phyloP scores from a whole-genome alignment of 2,797 vertebrate species.

The Clarias fuscus region DNA sequence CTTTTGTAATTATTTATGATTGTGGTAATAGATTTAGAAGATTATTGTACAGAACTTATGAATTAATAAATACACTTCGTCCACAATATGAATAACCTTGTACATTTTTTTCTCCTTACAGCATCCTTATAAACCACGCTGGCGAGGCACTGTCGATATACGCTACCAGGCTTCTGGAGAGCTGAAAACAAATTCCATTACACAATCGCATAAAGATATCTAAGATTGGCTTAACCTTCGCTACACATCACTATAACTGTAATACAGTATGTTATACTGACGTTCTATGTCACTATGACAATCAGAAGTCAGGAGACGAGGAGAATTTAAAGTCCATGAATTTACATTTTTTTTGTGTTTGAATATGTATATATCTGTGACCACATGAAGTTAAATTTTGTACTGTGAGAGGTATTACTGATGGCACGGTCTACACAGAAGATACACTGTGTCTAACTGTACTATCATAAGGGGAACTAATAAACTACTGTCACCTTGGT shows the following conservation, averaged over 20 bases:
- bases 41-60: neutral
- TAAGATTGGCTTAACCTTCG: neutral
- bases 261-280: too few species aligned
- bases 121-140: constrained; percentile 14
- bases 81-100: neutral
- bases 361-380: neutral
- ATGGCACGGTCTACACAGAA: neutral
- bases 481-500: neutral
- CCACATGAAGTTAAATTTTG: neutral
- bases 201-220: neutral
- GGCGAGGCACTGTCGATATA: neutral
- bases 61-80: neutral
- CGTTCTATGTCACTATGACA: too few species aligned
- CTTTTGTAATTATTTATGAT: neutral
- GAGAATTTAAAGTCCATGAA: neutral
- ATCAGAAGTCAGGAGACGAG: neutral
- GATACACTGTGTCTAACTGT: neutral
- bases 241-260: too few species aligned
- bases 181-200: neutral
- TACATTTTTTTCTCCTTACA: neutral
- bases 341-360: neutral
- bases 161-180: neutral
- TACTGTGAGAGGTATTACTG: neutral
- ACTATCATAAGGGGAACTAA: neutral
- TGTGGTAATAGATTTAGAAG: neutral